Conservation (phyloP, 2,888 invertebrate species). For the Alloplasta piceator region DNA sequence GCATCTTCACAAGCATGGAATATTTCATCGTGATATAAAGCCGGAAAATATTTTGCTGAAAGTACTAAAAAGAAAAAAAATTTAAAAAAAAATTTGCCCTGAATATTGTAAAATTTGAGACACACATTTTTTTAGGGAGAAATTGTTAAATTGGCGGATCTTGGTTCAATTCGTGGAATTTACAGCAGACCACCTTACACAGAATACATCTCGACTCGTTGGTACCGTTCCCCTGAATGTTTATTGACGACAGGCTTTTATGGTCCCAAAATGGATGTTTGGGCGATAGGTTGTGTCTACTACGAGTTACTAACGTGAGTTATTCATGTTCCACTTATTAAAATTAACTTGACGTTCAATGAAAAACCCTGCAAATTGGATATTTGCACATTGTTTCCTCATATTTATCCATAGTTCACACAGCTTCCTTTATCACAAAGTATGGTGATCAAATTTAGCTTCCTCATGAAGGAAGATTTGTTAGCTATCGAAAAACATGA, state of each 20-base stretch:
- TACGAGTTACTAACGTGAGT: slow-evolving; percentile 87
- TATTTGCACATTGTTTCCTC: no score
- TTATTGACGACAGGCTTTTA: slow-evolving; percentile 88
- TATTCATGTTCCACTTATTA: background rate
- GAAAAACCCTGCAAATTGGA: no score
- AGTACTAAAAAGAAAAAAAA: slow-evolving; percentile 74
- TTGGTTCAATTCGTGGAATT: slow-evolving; percentile 87
- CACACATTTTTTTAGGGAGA: slow-evolving; percentile 81
- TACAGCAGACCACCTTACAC: slow-evolving; percentile 87
- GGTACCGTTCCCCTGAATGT: slow-evolving; percentile 89
- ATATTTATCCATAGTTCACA: no score
- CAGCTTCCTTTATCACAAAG: no score
- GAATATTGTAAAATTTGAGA: no score
- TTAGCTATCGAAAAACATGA: no score
- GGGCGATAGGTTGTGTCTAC: slow-evolving; percentile 89
- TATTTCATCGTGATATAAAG: slow-evolving; percentile 89
- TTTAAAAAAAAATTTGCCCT: no score
- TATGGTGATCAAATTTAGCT: no score
- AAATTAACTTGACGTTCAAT: background rate
- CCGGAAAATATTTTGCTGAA: slow-evolving; percentile 89
- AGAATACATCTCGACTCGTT: slow-evolving; percentile 89
- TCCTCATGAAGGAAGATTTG: no score
- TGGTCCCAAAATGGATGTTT: slow-evolving; percentile 89
- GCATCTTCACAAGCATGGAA: slow-evolving; percentile 86
- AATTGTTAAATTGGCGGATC: slow-evolving; percentile 86